phyloP scores from a whole-genome alignment of 2,113 vertebrate species.

The Uropsilus gracilis region DNA sequence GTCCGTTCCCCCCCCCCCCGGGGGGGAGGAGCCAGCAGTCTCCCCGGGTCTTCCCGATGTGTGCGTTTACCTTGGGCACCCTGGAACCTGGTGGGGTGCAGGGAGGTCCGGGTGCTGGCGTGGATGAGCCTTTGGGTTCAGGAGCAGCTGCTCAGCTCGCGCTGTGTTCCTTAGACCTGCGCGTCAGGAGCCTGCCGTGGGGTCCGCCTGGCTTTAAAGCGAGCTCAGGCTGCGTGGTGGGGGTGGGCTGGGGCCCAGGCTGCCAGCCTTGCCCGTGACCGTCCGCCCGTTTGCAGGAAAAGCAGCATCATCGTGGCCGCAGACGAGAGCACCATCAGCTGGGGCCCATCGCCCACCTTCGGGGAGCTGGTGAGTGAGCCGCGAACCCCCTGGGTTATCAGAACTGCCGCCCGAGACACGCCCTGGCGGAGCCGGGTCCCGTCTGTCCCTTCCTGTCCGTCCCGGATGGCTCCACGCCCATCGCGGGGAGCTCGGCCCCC shows the following conservation, averaged over 20 bases:
- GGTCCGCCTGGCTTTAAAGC: not conserved
- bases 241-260: not conserved
- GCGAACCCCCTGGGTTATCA: accelerated
- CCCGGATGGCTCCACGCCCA: no score
- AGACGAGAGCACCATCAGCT: constrained; percentile 98
- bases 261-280: not conserved
- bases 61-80: not conserved
- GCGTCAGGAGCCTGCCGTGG: accelerated
- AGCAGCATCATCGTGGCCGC: constrained; percentile 97
- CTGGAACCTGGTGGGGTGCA: accelerated
- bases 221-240: accelerated
- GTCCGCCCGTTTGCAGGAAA: constrained; percentile 86
- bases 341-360: constrained; percentile 96
- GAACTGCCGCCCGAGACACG: not conserved
- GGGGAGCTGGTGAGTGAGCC: constrained; percentile 93
- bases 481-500: no score
- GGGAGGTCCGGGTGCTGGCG: no score
- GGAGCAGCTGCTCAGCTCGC: no score
- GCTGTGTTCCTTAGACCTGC: not conserved
- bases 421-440: no score
- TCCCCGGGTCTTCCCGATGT: not conserved
- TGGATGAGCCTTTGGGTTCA: not conserved
- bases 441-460: no score
- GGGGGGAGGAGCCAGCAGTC: not conserved
- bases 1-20: no score